These are phyloP conservation scores for Channa argus DNA, from an alignment of 2,113 vertebrate genomes.

Conservation along the genomic window DNA sequence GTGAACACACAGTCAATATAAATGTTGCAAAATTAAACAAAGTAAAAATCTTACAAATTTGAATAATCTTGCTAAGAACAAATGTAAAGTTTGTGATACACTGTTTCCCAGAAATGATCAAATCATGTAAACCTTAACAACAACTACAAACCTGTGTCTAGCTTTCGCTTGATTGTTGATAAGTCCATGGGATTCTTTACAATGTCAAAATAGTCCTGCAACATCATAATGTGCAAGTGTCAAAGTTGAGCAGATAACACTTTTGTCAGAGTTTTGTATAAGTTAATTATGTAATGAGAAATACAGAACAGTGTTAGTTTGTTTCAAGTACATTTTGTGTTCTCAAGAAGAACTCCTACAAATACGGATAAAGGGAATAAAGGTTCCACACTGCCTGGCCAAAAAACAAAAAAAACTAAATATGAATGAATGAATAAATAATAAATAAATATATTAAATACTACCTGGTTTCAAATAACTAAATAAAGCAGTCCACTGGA, in stretches of 20 bases:
- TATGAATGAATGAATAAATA: too few species aligned
- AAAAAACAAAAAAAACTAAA: too few species aligned
- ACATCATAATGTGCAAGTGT: slow-evolving; percentile 22
- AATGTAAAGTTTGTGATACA: not conserved
- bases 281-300: not conserved
- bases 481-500: too few species aligned
- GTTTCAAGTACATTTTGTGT: not conserved
- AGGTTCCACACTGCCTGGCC: not conserved
- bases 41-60: too few species aligned
- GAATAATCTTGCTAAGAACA: too few species aligned
- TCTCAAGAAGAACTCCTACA: not conserved
- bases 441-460: too few species aligned
- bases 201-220: slow-evolving; percentile 98
- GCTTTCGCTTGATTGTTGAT: slow-evolving; percentile 97
- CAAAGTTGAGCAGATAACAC: not conserved
- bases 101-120: not conserved
- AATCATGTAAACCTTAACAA: not conserved
- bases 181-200: slow-evolving; percentile 98
- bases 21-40: too few species aligned
- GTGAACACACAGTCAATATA: too few species aligned
- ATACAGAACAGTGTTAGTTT: not conserved
- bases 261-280: not conserved
- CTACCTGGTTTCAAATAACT: too few species aligned
- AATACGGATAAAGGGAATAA: not conserved
- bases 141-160: slow-evolving; percentile 93